Evolutionary conservation across 2,113 vertebrate species (phyloP).

Genomic region (Planiliza haematocheilus): DNA sequence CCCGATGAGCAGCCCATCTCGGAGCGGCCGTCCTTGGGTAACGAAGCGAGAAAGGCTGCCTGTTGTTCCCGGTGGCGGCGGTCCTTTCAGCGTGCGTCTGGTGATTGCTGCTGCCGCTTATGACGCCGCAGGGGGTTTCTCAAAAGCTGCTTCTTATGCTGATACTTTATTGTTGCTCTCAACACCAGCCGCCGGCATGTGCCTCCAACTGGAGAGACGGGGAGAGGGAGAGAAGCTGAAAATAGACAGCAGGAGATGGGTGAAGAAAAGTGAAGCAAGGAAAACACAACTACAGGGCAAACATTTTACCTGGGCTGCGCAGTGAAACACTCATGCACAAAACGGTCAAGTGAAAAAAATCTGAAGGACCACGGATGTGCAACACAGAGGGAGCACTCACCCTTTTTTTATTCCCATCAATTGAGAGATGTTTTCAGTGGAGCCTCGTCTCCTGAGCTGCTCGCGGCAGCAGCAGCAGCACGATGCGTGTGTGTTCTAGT

Average conservation of each 20-base stretch:
- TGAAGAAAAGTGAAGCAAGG: constrained; percentile 11
- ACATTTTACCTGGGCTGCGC: background rate
- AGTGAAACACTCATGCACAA: constrained; percentile 6
- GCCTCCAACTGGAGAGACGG: constrained; percentile 53
- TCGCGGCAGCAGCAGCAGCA: constrained; percentile 15
- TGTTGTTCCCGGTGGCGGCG: background rate
- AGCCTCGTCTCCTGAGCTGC: constrained; percentile 45
- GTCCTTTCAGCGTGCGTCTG: constrained; percentile 15
- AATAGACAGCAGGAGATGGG: constrained; percentile 22
- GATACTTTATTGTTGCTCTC: constrained; percentile 44
- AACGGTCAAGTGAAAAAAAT: background rate
- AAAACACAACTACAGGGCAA: constrained; percentile 16
- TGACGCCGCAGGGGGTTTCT: constrained; percentile 43
- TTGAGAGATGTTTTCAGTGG: constrained; percentile 24
- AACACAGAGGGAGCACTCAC: constrained; percentile 53
- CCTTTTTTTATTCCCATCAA: constrained; percentile 38
- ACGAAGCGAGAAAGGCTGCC: constrained; percentile 5
- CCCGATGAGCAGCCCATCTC: constrained; percentile 84
- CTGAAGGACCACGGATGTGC: background rate
- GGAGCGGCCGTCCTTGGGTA: constrained; percentile 40
- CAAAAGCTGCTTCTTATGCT: constrained; percentile 40
- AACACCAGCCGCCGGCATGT: constrained; percentile 61
- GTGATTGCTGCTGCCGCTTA: constrained; percentile 11
- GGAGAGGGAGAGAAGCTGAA: constrained; percentile 34
- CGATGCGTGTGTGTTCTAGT: constrained; percentile 50